phyloP scores from a whole-genome alignment of 1,140 invertebrate species.

The Rhopalosiphum maidis region DNA sequence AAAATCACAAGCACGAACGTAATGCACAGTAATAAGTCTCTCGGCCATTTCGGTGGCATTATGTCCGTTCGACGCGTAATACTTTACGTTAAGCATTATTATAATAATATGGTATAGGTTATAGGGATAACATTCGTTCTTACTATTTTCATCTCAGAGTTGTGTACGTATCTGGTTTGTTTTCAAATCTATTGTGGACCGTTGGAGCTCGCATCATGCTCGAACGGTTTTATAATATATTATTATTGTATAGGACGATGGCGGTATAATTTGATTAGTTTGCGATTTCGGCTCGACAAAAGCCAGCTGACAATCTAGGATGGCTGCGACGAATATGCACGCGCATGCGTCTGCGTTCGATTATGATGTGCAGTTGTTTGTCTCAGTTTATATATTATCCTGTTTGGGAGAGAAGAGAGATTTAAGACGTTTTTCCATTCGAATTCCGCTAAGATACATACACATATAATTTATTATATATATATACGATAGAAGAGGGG shows the following conservation, averaged over 20 bases:
- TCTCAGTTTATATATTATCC: background rate
- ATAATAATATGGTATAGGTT: background rate
- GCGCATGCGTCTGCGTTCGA: background rate
- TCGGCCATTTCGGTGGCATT: background rate
- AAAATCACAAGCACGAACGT: background rate
- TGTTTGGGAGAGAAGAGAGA: background rate
- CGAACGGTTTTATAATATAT: background rate
- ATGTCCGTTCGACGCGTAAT: background rate
- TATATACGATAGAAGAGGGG: background rate
- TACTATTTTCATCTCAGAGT: background rate
- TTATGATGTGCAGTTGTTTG: slow-evolving; percentile 9
- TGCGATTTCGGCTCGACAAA: background rate
- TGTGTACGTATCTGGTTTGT: background rate
- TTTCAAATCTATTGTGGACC: background rate
- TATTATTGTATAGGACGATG: slow-evolving; percentile 11
- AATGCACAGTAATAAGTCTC: background rate
- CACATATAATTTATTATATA: background rate
- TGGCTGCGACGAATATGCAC: background rate
- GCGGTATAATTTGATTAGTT: background rate
- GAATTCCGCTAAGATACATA: background rate
- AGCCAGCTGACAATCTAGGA: background rate
- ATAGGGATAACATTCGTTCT: background rate
- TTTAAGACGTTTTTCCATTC: background rate
- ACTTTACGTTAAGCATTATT: background rate
- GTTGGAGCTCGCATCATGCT: background rate